phyloP scores from a whole-genome alignment of 2,797 vertebrate genomes.

The Fundulus diaphanus region DNA sequence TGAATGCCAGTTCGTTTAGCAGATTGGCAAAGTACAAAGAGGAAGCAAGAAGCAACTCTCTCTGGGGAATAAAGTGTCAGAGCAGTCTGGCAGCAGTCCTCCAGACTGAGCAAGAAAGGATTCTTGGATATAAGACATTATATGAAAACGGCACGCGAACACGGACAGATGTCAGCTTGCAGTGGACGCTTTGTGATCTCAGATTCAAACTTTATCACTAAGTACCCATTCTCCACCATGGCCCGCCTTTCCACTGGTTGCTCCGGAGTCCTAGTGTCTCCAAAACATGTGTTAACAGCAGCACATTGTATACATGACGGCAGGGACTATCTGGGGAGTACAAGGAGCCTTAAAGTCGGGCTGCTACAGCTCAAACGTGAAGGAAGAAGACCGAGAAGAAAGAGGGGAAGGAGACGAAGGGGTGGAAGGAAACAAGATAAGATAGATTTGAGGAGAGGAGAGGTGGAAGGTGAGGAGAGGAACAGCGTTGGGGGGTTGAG shows the following conservation, averaged over 20 bases:
- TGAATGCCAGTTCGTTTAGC: conserved; percentile 70
- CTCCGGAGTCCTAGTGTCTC: too few species aligned
- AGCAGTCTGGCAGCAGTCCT: conserved; percentile 72
- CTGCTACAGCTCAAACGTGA: too few species aligned
- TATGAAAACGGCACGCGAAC: conserved; percentile 89
- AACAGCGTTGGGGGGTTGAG: conserved; percentile 21
- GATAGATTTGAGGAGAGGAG: conserved; percentile 16
- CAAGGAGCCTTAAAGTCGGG: too few species aligned
- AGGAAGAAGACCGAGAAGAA: conserved; percentile 47
- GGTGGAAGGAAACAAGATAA: conserved; percentile 26
- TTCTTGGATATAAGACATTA: conserved; percentile 90
- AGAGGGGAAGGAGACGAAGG: conserved; percentile 40
- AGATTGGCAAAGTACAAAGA: conserved; percentile 28
- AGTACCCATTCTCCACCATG: too few species aligned
- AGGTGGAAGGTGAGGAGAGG: conserved; percentile 31
- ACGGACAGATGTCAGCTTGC: conserved; percentile 83
- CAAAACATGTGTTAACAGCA: too few species aligned
- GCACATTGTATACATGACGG: too few species aligned
- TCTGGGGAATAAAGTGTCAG: conserved; percentile 91
- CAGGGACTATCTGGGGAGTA: too few species aligned
- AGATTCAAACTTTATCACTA: too few species aligned
- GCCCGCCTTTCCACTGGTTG: too few species aligned
- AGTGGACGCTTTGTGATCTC: too few species aligned
- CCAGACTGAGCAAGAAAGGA: conserved; percentile 82
- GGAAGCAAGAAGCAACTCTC: neutral